phyloP scores from a whole-genome alignment of 1,140 invertebrate genomes.

The Drosophila arawakana region DNA sequence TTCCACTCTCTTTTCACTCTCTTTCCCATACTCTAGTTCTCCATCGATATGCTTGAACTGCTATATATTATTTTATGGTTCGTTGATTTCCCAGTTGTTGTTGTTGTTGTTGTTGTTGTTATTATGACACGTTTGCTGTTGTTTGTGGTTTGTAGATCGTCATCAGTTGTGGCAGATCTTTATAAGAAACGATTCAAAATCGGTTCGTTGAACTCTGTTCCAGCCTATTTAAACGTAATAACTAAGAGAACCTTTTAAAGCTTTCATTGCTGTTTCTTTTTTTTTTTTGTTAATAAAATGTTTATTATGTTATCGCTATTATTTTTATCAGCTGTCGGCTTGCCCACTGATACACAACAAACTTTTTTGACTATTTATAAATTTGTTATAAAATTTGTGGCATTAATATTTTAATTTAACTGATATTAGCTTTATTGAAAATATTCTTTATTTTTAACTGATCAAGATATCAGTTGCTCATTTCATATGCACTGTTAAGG shows the following conservation, averaged over 20 bases:
- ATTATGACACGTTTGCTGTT: constrained; percentile 67
- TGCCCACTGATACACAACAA: constrained; percentile 1
- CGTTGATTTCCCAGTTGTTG: constrained; percentile 52
- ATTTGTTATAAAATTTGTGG: neutral
- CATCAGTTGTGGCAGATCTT: constrained; percentile 38
- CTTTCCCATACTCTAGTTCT: neutral
- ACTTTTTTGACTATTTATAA: neutral
- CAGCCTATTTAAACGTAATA: constrained; percentile 25
- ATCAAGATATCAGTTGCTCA: neutral
- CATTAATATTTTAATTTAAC: neutral
- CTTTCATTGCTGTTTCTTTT: neutral
- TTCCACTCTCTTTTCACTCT: neutral
- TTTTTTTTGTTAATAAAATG: neutral
- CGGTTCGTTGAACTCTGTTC: constrained; percentile 44
- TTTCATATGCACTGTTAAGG: no score
- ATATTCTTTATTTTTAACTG: neutral
- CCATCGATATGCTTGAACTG: constrained; percentile 64
- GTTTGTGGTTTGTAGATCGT: constrained; percentile 36
- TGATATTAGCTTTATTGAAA: neutral
- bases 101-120: constrained; percentile 45
- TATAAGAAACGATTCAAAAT: neutral
- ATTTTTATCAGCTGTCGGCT: neutral
- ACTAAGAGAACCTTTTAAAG: constrained; percentile 2
- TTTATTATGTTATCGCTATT: constrained; percentile 6
- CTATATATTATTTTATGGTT: constrained; percentile 68